A percentile compares a stretch with the other conserved stretches of the same genome.
Conservation (phyloP, 2,888 invertebrate genomes). For the Brachyopa scutellaris region DNA sequence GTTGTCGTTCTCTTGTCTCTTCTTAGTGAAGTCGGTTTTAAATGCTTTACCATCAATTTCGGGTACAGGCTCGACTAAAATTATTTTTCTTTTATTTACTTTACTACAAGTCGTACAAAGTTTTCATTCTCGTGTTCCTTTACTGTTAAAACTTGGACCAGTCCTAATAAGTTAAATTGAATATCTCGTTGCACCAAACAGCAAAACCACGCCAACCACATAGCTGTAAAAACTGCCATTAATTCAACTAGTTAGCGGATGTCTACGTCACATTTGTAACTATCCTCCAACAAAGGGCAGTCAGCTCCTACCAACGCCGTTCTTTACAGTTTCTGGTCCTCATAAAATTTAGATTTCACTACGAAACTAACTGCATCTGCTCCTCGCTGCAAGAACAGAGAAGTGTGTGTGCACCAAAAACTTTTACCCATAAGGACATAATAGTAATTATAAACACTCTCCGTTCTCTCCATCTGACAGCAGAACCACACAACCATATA, state of each 20-base stretch:
- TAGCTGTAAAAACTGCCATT: background rate
- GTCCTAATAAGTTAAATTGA: no score
- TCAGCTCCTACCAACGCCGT: background rate
- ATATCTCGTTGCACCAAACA: no score
- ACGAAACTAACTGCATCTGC: constrained; percentile 6
- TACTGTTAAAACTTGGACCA: no score
- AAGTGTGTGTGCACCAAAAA: background rate
- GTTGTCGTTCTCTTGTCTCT: no score
- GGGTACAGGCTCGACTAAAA: no score
- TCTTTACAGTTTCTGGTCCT: background rate
- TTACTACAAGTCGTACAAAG: no score
- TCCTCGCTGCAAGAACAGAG: no score
- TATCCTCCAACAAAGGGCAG: background rate
- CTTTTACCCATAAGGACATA: constrained; percentile 17
- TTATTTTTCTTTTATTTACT: no score
- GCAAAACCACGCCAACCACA: no score
- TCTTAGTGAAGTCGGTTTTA: no score
- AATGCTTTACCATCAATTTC: no score
- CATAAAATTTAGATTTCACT: constrained; percentile 12
- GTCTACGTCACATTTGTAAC: background rate
- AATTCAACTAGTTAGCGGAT: background rate
- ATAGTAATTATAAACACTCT: constrained; percentile 38
- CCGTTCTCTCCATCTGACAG: background rate
- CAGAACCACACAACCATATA: background rate
- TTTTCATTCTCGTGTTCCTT: no score